Evolutionary conservation across 2,888 invertebrate genomes (phyloP), one percentile per base, ranked within the genome.

Genomic region (Leucoma salicis): DNA sequence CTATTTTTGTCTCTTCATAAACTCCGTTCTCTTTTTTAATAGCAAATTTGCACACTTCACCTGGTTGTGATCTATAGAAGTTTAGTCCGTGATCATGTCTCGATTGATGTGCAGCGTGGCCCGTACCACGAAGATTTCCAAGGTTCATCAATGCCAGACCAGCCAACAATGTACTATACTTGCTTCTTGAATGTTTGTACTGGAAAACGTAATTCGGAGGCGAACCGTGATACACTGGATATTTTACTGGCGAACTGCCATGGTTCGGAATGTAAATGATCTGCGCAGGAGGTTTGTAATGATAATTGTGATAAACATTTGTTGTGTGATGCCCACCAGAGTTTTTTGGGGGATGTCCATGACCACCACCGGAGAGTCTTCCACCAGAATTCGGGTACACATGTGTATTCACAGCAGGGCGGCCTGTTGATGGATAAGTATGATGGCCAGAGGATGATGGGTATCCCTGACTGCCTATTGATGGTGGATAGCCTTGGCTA

Each of bases 71-170:
- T 12, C 2, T 13, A 29, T 29, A 29, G 8, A 4, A 6, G 7
- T 13, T 6, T 3, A 4, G 1, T 13, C 4, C 11, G 27, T 27
- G 4, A n/a, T 27, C n/a, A n/a, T 29, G 29, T 13, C 1, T 13
- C 3, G 21, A 2, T 21, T 21, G 21, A 13, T 29, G 12, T 29
- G 13, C 7, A 13, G 14, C 14, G 2, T 12, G 2, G 2, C 14
- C 7, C 1, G 29, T 12, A 13, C 3, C 29, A 13, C 14, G 42
- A 16, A 33, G 46, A 47, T 18, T 45, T 15, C 53, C 55, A 1
- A 63, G 38, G 16, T 63, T 63, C 38, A 55, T 57, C 2, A 63
- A 43, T 5, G 58, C 54, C 3, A 63, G 35, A 7, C 60, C 58
- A 13, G 60, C 38, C 14, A 63, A 35, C 12, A 63, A 38, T 12